Evolutionary conservation across 92 coral and sea anemone genomes (phyloP).

Genomic region (Micromussa lordhowensis): DNA sequence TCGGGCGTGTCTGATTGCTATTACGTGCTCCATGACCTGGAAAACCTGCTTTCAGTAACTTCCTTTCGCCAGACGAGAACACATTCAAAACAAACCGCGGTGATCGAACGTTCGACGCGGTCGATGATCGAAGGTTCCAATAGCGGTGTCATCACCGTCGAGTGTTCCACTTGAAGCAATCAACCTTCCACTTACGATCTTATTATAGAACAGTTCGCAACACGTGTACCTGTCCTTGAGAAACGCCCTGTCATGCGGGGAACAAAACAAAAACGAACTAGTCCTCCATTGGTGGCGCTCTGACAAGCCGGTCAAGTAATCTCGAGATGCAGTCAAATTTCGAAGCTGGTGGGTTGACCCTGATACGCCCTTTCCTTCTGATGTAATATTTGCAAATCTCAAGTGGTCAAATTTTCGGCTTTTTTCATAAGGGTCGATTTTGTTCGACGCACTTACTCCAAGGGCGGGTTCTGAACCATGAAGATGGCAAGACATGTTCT

Average conservation of each 20-base stretch:
- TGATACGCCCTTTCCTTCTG: conserved; percentile 44
- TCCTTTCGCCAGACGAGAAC: background rate
- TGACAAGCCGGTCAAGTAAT: conserved; percentile 28
- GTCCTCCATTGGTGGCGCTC: conserved; percentile 11
- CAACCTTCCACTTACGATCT: conserved; percentile 14
- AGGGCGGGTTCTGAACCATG: conserved; percentile 30
- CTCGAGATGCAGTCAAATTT: conserved; percentile 5
- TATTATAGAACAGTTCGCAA: conserved; percentile 17
- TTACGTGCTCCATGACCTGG: conserved; percentile 37
- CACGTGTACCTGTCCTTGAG: conserved; percentile 2
- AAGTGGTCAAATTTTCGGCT: conserved; percentile 24
- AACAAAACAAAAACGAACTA: background rate
- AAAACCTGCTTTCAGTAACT: background rate
- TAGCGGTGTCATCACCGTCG: background rate
- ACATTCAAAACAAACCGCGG: background rate
- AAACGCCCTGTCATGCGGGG: conserved; percentile 10
- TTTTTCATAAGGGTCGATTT: conserved; percentile 28
- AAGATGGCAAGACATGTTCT: conserved; percentile 12
- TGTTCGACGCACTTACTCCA: conserved; percentile 45
- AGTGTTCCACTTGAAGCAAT: conserved; percentile 17
- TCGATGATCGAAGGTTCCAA: background rate
- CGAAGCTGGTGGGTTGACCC: conserved; percentile 58
- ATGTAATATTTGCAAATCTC: conserved; percentile 63
- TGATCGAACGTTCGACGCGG: conserved; percentile 25
- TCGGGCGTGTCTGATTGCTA: conserved; percentile 1